Percentiles rank a stretch among this genome's conserved stretches.
Conservation (phyloP, 1,140 invertebrate species). For the Drosophila littoralis region DNA sequence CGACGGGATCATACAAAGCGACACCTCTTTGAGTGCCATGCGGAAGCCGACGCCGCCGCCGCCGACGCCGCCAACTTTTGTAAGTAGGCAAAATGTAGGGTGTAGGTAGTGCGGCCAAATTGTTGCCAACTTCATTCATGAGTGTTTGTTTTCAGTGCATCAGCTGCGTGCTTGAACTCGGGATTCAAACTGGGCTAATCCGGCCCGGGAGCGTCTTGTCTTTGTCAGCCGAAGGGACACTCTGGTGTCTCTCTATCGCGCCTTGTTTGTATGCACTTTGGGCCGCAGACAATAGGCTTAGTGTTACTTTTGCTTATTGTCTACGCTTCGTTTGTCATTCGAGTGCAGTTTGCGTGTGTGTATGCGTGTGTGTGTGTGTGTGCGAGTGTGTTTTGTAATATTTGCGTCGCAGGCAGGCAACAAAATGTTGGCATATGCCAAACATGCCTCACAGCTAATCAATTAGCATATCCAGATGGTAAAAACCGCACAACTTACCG, state of each 20-base stretch:
- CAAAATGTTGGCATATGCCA: slow-evolving; percentile 38
- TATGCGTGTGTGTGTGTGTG: slow-evolving; percentile 1
- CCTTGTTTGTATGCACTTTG: slow-evolving; percentile 77
- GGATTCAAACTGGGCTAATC: slow-evolving; percentile 45
- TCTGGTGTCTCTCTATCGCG: slow-evolving; percentile 31
- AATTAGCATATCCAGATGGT: slow-evolving; percentile 47
- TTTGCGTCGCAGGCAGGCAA: slow-evolving; percentile 17
- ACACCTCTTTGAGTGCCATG: slow-evolving; percentile 71
- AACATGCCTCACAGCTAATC: slow-evolving; percentile 44
- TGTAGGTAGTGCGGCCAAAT: slow-evolving; percentile 32
- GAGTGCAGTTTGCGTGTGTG: slow-evolving; percentile 54
- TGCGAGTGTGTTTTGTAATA: slow-evolving; percentile 12
- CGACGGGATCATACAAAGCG: slow-evolving; percentile 60
- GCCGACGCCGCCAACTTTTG: slow-evolving; percentile 24
- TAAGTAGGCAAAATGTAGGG: neutral
- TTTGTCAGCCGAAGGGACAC: slow-evolving; percentile 36
- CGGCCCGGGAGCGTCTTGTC: slow-evolving; percentile 36
- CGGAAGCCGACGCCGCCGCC: slow-evolving; percentile 36
- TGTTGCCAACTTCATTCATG: slow-evolving; percentile 66
- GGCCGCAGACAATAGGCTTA: slow-evolving; percentile 75
- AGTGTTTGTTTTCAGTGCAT: slow-evolving; percentile 7
- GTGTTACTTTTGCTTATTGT: slow-evolving; percentile 77
- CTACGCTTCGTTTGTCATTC: slow-evolving; percentile 74
- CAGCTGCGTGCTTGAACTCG: slow-evolving; percentile 52
- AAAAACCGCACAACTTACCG: slow-evolving; percentile 23